Evolutionary conservation across 2,113 vertebrate genomes (phyloP), one percentile per base, ranked within the genome.

Genomic region (Clarias gariepinus): DNA sequence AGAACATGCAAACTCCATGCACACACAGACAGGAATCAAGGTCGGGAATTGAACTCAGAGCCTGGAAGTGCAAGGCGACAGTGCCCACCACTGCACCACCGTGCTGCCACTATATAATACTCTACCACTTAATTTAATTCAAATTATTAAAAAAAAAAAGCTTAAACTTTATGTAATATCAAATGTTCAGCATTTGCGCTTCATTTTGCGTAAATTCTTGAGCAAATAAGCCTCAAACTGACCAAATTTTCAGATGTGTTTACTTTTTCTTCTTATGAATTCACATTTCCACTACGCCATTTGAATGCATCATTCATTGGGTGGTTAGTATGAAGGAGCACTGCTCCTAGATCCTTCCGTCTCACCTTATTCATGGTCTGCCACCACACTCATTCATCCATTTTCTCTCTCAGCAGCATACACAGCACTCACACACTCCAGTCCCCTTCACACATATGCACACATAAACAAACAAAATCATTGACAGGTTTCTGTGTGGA

Each of bases 401-500:
- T 90, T 81, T 58, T 76, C 82, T 88, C 81, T 81, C 41, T 60
- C 41, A 86, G 79, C 68, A 82, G 81, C 36, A 61, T 66, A 83
- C 78, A 85, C 74, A 84, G 53, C 74, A 23, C 68, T n/a, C 53
- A 10, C 84, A 86, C 36, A 19, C 63, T 28, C 30, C 73, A 85
- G 69, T 64, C 80, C 30, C 47, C 36, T 52, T 47, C 85, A 63
- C 66, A 69, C 71, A 82, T 55, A 83, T 63, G 9, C 73, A 12
- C 64, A 61, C 86, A 84, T 73, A 64, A 66, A 73, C 73, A 28
- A 69, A 84, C 47, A 86, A 78, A 55, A 66, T 47, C 68, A 63
- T 61, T 82, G 74, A 92, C 78, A 58, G 74, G 66, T 58, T 83
- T 92, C 89, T 89, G 93, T 92, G 89, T 93, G 86, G 93, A 92